A percentile compares a stretch with the other conserved stretches of the same genome.
Conservation (phyloP, 2,888 invertebrate genomes). For the Parnassius smintheus region DNA sequence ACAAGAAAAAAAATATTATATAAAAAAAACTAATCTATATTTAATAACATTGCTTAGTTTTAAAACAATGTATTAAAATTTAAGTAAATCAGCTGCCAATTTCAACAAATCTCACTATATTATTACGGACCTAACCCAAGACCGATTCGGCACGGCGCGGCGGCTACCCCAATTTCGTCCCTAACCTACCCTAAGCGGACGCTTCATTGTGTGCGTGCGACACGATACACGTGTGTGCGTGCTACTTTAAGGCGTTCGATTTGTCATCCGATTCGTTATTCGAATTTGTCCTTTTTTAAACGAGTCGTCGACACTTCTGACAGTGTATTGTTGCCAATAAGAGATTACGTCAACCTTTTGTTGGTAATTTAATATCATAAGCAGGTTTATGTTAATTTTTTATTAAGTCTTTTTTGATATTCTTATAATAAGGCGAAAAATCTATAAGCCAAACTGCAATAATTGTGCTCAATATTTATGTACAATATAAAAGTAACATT, state of each 20-base stretch:
- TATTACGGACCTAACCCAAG: slow-evolving; percentile 67
- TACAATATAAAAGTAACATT: no score
- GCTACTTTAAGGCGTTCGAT: slow-evolving; percentile 43
- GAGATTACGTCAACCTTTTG: no score
- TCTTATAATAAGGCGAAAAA: no score
- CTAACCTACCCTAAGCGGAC: slow-evolving; percentile 72
- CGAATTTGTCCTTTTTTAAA: slow-evolving; percentile 24
- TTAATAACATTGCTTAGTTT: no score
- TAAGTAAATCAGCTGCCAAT: slow-evolving; percentile 40
- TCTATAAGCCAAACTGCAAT: no score
- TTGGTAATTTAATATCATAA: no score
- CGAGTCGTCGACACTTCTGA: slow-evolving; percentile 18
- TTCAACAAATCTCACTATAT: slow-evolving; percentile 46
- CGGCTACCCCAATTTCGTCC: slow-evolving; percentile 71
- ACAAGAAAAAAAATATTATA: no score
- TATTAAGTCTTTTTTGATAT: no score
- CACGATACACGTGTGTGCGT: slow-evolving; percentile 35
- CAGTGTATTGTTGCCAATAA: not conserved
- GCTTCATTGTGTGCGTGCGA: slow-evolving; percentile 32
- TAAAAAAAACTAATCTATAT: no score
- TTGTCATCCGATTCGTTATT: slow-evolving; percentile 36
- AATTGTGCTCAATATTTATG: no score
- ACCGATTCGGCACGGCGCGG: slow-evolving; percentile 53
- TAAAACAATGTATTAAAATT: not conserved
- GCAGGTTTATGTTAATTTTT: no score